phyloP scores from a whole-genome alignment of 2,113 vertebrate species.

The Apaloderma vittatum region DNA sequence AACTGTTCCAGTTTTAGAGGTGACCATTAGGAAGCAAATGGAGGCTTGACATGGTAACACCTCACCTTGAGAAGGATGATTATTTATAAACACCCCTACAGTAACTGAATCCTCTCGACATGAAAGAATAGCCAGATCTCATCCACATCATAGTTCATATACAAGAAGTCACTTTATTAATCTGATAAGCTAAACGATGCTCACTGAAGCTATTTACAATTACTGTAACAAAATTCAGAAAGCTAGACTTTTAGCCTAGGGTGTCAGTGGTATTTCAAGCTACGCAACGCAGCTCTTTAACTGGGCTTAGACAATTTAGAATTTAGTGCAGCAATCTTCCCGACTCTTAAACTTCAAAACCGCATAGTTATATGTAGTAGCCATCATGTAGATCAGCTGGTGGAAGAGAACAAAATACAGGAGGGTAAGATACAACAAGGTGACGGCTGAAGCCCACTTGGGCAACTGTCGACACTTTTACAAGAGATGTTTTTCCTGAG shows the following conservation, averaged over 20 bases:
- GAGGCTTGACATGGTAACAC: conserved; percentile 2
- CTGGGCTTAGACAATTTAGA: conserved; percentile 89
- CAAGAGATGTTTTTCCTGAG: conserved; percentile 23
- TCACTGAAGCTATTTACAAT: conserved; percentile 94
- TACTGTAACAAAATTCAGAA: conserved; percentile 83
- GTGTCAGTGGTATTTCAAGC: conserved; percentile 89
- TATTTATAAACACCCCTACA: conserved; percentile 47
- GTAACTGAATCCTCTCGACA: conserved; percentile 78
- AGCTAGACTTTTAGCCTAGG: conserved; percentile 86
- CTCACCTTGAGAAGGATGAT: conserved; percentile 41
- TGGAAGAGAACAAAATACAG: conserved; percentile 96
- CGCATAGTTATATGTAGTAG: conserved; percentile 99
- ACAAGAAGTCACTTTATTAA: conserved; percentile 79
- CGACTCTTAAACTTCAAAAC: conserved; percentile 99
- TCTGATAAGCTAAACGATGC: conserved; percentile 81
- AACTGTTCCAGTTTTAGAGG: conserved; percentile 63
- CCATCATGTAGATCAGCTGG: conserved; percentile 99
- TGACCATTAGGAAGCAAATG: conserved; percentile 15
- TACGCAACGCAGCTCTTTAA: conserved; percentile 82
- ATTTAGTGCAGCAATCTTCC: conserved; percentile 99
- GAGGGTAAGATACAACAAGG: conserved; percentile 84
- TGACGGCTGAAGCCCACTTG: conserved; percentile 48
- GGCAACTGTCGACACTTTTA: conserved; percentile 63
- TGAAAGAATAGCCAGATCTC: conserved; percentile 78
- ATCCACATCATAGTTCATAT: conserved; percentile 72